Percentiles rank a stretch among this genome's conserved stretches.
Conservation (phyloP, 2,888 invertebrate species). For the Harpagoxenus sublaevis region DNA sequence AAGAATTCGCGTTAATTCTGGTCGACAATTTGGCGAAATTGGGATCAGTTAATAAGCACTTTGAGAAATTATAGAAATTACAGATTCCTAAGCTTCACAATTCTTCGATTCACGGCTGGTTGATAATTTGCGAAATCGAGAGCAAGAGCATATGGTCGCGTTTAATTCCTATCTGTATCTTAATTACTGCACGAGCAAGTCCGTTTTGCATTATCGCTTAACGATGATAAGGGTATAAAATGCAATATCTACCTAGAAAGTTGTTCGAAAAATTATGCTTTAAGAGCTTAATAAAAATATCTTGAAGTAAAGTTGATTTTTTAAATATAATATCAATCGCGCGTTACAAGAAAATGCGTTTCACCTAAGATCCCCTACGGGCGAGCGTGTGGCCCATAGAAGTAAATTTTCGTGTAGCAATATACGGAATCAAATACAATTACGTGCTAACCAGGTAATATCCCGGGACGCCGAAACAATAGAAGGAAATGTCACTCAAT, state of each 20-base stretch:
- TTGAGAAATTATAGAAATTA: not conserved
- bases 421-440: conserved; percentile 24
- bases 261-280: conserved; percentile 8
- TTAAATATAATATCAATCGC: not conserved
- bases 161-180: not conserved
- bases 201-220: not conserved
- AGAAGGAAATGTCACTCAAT: not conserved
- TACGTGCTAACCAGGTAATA: conserved; percentile 8
- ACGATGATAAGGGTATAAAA: not conserved
- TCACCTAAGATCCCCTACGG: not conserved
- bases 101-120: not conserved
- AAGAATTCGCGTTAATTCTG: not conserved
- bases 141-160: not conserved
- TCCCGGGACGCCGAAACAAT: not conserved
- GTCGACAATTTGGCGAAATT: not conserved
- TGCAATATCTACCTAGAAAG: not conserved
- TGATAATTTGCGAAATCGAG: not conserved
- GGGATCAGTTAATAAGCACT: not conserved
- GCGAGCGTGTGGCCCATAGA: not conserved
- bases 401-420: conserved; percentile 32
- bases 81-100: not conserved
- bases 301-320: not conserved
- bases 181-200: not conserved
- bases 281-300: not conserved
- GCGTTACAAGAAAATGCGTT: not conserved